Base-by-base conservation (phyloP, 2,888 invertebrate genomes). In the Morpho achilles region DNA sequence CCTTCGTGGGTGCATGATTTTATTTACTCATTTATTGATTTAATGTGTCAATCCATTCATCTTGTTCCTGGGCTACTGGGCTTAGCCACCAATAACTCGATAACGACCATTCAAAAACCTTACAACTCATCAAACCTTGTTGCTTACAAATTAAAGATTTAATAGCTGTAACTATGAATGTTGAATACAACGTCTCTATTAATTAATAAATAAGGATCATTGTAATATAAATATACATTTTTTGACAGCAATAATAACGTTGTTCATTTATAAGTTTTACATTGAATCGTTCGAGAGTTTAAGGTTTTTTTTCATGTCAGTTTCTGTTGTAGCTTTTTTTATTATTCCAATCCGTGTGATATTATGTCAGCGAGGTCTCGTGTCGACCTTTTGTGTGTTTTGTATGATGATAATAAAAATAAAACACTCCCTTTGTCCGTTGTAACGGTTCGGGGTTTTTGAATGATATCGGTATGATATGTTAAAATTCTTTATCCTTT, bases 61-160 rank as follows among this genome's bases (percentile, higher is more conserved):
- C 79, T 83, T 75, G 82, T 81, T 81, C 77, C 68, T 59, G 72
- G 60, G 87, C 88, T 88, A 88, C 88, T 71, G 88, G 82, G 80
- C 84, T 87, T 82, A 63, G 60, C 61, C 72, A 73, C 71, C 66
- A 68, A 66, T 67, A 67, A 65, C 68, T 64, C 70, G 71, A 72
- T 73, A 73, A 79, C 71, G 67, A 75, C 73, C 72, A 71, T 73
- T 72, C 71, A 72, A 70, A 73, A 69, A 69, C 73, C 73, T 76
- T 67, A 75, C 75, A 73, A 77, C 74, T 79, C 80, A 76, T 79
- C 77, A 70, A 61, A 60, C 50, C 56, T 56, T 45, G 22, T 8
- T 51, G 46, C 41, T 63, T 46, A 54, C 65, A 59, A 62, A 32
- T 42, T 7, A 32, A 56, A 64, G 59, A 51, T 60, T 58, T 53